Conservation (phyloP, 2,888 invertebrate genomes). For the Artemia sp. region DNA sequence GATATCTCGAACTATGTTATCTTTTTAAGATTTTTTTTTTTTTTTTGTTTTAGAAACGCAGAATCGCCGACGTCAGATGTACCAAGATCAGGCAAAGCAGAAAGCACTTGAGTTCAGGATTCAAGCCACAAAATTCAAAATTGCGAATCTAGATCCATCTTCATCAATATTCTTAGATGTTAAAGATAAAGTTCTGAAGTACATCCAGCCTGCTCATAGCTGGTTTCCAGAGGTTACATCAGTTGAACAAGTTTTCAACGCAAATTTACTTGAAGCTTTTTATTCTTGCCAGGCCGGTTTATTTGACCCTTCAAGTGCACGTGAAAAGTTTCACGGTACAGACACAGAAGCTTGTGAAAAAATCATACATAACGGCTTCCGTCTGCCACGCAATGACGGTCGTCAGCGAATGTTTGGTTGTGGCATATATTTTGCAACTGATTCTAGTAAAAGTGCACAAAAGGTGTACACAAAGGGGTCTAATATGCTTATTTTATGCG, state of each 20-base stretch:
- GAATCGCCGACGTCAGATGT: no score
- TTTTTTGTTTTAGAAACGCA: no score
- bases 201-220: conserved; percentile 20
- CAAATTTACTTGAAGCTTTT: neutral
- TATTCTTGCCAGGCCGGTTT: conserved; percentile 4
- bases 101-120: no score
- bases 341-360: conserved; percentile 17
- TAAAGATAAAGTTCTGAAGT: conserved; percentile 19
- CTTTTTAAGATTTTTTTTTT: no score
- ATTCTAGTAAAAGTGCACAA: conserved; percentile 21
- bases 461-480: conserved; percentile 20
- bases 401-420: conserved; percentile 15
- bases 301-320: conserved; percentile 10
- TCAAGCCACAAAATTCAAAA: no score
- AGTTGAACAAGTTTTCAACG: conserved; percentile 16
- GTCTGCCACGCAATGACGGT: conserved; percentile 11
- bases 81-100: no score
- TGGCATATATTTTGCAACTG: conserved; percentile 20
- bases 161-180: conserved; percentile 17
- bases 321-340: conserved; percentile 19
- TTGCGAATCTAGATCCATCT: neutral
- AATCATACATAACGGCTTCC: conserved; percentile 17
- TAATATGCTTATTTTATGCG: conserved; percentile 20
- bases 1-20: no score
- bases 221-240: conserved; percentile 17